These are phyloP conservation scores for Caenorhabditis becei DNA, from an alignment of 2,888 invertebrate species.

Conservation along the genomic window DNA sequence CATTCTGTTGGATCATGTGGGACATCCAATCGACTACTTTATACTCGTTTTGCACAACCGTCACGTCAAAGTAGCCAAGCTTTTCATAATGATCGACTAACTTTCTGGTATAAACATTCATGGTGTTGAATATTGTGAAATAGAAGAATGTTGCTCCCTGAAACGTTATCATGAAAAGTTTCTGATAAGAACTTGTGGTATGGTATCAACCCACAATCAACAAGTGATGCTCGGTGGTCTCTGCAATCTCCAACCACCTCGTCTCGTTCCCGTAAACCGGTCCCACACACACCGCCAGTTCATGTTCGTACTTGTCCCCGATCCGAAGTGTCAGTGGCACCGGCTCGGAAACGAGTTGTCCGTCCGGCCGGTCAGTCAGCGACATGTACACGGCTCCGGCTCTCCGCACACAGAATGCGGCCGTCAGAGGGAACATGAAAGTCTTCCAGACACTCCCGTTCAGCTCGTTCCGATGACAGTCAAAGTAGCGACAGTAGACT, in stretches of 20 bases:
- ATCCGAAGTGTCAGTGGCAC: no score
- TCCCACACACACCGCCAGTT: constrained; percentile 34
- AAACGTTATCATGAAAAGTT: not conserved
- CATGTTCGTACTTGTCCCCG: constrained; percentile 8
- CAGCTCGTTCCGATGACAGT: not conserved
- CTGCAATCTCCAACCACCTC: constrained; percentile 28
- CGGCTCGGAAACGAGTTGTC: not conserved
- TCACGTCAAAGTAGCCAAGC: constrained; percentile 27
- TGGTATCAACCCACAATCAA: not conserved
- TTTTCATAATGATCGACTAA: constrained; percentile 30
- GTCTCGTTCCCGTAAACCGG: constrained; percentile 38
- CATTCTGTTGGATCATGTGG: constrained; percentile 24
- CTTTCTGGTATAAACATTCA: constrained; percentile 16
- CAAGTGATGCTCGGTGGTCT: constrained; percentile 35
- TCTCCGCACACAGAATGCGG: not conserved
- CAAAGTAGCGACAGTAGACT: constrained; percentile 3
- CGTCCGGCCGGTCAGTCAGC: not conserved
- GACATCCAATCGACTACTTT: constrained; percentile 5
- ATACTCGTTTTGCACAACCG: not conserved
- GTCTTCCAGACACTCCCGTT: not conserved
- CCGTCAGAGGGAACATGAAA: not conserved
- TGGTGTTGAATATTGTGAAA: constrained; percentile 34
- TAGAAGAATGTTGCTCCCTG: constrained; percentile 39
- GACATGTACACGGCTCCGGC: constrained; percentile 10
- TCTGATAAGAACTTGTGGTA: no score